phyloP scores from a whole-genome alignment of 35 echinoderm and acorn worm species.

The Amphiura filiformis region DNA sequence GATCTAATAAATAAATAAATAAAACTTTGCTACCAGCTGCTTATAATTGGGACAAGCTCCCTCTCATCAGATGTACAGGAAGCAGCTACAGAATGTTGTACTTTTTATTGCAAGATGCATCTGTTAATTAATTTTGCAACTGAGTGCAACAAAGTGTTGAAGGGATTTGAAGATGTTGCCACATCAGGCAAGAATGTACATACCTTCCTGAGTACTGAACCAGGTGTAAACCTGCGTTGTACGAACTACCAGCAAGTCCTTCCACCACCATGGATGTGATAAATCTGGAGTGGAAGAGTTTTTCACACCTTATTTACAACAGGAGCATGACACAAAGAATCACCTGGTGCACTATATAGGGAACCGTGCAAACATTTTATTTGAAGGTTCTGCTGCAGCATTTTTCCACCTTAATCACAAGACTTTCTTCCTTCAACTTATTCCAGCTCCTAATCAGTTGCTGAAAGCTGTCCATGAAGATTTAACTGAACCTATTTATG shows the following conservation, averaged over 20 bases:
- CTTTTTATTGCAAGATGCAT: constrained; percentile 50
- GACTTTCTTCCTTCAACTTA: background rate
- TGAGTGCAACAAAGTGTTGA: constrained; percentile 32
- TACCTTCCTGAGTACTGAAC: background rate
- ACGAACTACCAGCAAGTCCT: constrained; percentile 34
- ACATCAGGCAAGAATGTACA: constrained; percentile 3
- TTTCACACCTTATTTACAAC: constrained; percentile 4
- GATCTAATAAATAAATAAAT: too few relatives aligned
- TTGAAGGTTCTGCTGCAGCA: constrained; percentile 41
- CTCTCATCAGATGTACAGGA: too few relatives aligned
- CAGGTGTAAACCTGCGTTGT: constrained; percentile 13
- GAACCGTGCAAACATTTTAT: constrained; percentile 41
- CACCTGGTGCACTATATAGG: constrained; percentile 38
- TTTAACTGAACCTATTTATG: constrained; percentile 4
- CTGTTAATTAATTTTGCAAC: constrained; percentile 29
- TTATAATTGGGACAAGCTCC: too few relatives aligned
- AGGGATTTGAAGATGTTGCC: constrained; percentile 32
- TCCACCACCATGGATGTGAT: constrained; percentile 42
- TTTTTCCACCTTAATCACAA: constrained; percentile 35
- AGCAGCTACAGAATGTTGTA: too few relatives aligned
- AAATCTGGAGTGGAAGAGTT: constrained; percentile 36
- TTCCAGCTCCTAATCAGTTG: constrained; percentile 27
- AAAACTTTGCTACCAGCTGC: too few relatives aligned
- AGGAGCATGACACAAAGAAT: constrained; percentile 14
- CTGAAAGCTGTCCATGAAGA: constrained; percentile 40